Conservation (phyloP, 2,797 vertebrate genomes). For the Chelon auratus region DNA sequence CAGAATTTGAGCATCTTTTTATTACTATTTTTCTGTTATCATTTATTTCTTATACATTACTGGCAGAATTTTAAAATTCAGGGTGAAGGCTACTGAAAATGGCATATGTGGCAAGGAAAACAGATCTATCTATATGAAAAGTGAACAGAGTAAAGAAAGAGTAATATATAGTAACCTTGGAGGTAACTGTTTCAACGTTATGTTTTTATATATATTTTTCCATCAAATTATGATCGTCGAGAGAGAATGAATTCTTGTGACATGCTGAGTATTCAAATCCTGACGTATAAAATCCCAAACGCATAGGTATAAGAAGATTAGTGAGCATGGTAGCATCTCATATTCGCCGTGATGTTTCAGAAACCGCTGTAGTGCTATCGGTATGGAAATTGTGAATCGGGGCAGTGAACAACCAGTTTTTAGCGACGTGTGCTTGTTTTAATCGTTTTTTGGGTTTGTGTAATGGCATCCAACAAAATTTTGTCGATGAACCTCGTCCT, state of each 20-base stretch:
- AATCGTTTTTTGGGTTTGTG: slow-evolving; percentile 67
- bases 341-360: slow-evolving; percentile 67
- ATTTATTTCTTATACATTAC: slow-evolving; percentile 43
- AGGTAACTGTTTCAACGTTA: slow-evolving; percentile 43
- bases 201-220: slow-evolving; percentile 66
- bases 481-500: slow-evolving; percentile 69
- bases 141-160: slow-evolving; percentile 35
- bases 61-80: slow-evolving; percentile 18
- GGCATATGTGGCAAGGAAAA: slow-evolving; percentile 39
- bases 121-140: slow-evolving; percentile 31
- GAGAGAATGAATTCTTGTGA: slow-evolving; percentile 50
- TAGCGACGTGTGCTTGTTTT: slow-evolving; percentile 67
- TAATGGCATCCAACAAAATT: slow-evolving; percentile 57
- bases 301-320: slow-evolving; percentile 60
- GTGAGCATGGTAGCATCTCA: slow-evolving; percentile 73
- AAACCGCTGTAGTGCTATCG: slow-evolving; percentile 64
- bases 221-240: slow-evolving; percentile 49
- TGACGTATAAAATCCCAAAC: slow-evolving; percentile 59
- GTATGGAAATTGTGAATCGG: slow-evolving; percentile 65
- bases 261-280: slow-evolving; percentile 53
- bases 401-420: slow-evolving; percentile 60
- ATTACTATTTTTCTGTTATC: background rate
- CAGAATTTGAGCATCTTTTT: slow-evolving; percentile 42
- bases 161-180: slow-evolving; percentile 28
- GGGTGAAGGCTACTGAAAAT: slow-evolving; percentile 25